phyloP scores from a whole-genome alignment of 2,888 invertebrate species.

The Dinocampus coccinellae region DNA sequence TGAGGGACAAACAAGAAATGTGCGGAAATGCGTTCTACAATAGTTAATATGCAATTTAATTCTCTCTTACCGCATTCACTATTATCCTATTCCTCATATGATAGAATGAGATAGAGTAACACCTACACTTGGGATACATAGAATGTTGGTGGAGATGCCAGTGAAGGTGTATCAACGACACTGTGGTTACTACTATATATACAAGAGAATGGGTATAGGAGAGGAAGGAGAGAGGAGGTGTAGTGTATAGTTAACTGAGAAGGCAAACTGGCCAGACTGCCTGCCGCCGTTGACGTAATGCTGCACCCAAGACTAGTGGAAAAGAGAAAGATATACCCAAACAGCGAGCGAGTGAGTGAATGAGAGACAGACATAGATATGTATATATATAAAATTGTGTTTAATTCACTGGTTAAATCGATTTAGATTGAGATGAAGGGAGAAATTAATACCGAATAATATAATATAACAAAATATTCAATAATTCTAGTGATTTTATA shows the following conservation, averaged over 20 bases:
- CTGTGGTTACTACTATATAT: slow-evolving; percentile 8
- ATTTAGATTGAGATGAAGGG: slow-evolving; percentile 9
- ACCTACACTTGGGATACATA: slow-evolving; percentile 12
- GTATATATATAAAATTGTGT: neutral
- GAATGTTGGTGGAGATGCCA: slow-evolving; percentile 17
- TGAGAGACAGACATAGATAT: neutral
- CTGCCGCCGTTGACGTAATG: slow-evolving; percentile 45
- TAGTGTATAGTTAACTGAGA: slow-evolving; percentile 26
- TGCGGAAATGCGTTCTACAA: neutral
- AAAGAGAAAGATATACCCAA: too few species aligned
- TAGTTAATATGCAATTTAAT: slow-evolving; percentile 2
- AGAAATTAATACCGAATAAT: too few species aligned
- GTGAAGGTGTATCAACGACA: slow-evolving; percentile 33
- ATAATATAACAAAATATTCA: too few species aligned
- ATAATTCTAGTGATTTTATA: too few species aligned
- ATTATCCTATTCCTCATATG: neutral
- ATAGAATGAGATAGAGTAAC: neutral
- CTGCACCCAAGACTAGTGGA: slow-evolving; percentile 27
- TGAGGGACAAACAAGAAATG: neutral
- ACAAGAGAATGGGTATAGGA: slow-evolving; percentile 22
- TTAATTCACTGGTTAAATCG: slow-evolving; percentile 4
- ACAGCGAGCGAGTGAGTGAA: slow-evolving; percentile 26
- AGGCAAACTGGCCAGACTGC: slow-evolving; percentile 47
- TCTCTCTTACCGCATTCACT: neutral
- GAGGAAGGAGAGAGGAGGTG: slow-evolving; percentile 14